Conservation (phyloP, 2,797 vertebrate genomes). For the Acanthiza pusilla region DNA sequence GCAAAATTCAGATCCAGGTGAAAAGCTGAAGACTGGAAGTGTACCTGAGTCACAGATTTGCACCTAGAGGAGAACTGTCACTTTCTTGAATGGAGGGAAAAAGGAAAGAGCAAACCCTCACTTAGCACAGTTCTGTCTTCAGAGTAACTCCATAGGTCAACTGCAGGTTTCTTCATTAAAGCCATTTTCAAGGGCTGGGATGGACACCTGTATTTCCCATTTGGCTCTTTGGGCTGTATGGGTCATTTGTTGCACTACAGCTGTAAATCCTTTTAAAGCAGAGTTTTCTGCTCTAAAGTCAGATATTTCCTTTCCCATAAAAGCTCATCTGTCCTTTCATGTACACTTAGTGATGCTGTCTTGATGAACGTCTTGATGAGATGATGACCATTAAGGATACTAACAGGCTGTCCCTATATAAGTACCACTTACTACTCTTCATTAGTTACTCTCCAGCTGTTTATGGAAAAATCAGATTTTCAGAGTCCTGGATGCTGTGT, state of each 20-base stretch:
- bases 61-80: neutral
- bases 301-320: neutral
- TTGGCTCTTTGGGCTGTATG: neutral
- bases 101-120: neutral
- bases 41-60: neutral
- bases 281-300: neutral
- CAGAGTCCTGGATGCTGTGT: neutral
- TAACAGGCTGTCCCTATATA: constrained; percentile 82
- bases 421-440: constrained; percentile 83
- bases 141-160: neutral
- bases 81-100: neutral
- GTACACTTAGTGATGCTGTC: constrained; percentile 79
- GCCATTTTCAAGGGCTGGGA: neutral
- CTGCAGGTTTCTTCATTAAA: neutral
- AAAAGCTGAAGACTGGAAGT: neutral
- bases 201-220: neutral
- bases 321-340: constrained; percentile 30
- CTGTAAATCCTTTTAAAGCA: neutral
- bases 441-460: constrained; percentile 44
- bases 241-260: neutral
- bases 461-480: neutral
- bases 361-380: constrained; percentile 82
- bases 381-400: constrained; percentile 84
- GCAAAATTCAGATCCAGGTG: neutral
- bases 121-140: neutral